Evolutionary conservation across 2,888 invertebrate species (phyloP), one percentile per base, ranked within the genome.

Genomic region (Molanna angustata): DNA sequence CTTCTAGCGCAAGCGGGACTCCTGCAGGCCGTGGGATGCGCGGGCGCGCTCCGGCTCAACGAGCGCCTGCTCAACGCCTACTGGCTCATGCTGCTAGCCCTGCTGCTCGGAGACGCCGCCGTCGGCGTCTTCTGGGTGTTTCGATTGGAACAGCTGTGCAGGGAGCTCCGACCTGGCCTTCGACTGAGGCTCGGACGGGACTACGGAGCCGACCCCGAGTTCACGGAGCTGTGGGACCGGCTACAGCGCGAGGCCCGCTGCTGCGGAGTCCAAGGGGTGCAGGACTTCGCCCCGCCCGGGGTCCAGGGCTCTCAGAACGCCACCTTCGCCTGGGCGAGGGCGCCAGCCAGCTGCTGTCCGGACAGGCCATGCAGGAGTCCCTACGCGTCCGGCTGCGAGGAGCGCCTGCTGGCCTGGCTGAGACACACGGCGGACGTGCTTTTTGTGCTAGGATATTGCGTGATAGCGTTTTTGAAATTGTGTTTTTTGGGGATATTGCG

Each of bases 61-160:
- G 89, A 90, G 66, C 82, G 85, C 57, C 80, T 91, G 63, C 80
- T 92, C 54, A 88, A 90, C 77, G 85, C 86, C 57, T 92, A 91
- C 70, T 91, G 90, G 90, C 74, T 90, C 54, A 79, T 90, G 21
- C 74, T 92, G 60, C 76, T 91, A 35, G 85, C 86, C 19, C 77
- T 92, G 45, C 80, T 92, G 49, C 85, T 90, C 64, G 91, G 91
- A 54, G 92, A 92, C 79, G 85, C 86, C 13, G 82, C 90, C 45
- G 83, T 91, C 60, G 91, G 91, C 41, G 84, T 90, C 52, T 88
- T 88, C 64, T 92, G 91, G 91, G 85, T 90, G 59, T 88, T 90
- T 70, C 79, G 86, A 32, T 87, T 87, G 68, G 86, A 88, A 65
- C 79, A 80, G 54, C 83, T 91, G 63, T 84, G 87, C 64, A 81